These are phyloP conservation scores for Cremastinae sp. DNA, from an alignment of 2,888 invertebrate genomes.

Conservation along the genomic window DNA sequence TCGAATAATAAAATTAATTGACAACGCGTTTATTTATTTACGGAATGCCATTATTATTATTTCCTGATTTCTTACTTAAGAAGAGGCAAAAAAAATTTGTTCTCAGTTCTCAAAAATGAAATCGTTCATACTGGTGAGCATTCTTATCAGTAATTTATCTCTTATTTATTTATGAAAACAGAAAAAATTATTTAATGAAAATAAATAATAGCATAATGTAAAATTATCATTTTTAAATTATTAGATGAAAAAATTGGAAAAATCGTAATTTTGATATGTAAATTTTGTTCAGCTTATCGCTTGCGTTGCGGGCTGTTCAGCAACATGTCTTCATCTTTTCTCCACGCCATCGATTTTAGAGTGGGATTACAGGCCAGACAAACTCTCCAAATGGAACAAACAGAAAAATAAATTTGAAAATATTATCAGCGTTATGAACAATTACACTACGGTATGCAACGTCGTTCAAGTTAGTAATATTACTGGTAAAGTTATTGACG, in stretches of 20 bases:
- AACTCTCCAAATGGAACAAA: conserved; percentile 65
- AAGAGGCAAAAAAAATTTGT: background rate
- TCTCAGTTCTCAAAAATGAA: conserved; percentile 43
- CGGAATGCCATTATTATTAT: background rate
- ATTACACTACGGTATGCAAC: conserved; percentile 65
- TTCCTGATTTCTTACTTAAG: background rate
- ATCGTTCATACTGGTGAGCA: conserved; percentile 41
- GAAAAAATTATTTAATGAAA: background rate
- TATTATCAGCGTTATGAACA: conserved; percentile 64
- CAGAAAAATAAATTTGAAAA: conserved; percentile 60
- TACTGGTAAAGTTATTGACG: conserved; percentile 71
- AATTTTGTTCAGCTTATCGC: conserved; percentile 23
- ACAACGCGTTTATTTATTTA: no score
- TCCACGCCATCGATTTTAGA: conserved; percentile 34
- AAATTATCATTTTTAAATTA: background rate
- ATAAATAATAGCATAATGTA: background rate
- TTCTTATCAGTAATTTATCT: background rate
- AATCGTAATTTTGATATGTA: conserved; percentile 6
- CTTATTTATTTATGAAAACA: background rate
- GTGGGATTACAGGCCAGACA: conserved; percentile 53
- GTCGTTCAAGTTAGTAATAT: conserved; percentile 67
- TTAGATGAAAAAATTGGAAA: conserved; percentile 15
- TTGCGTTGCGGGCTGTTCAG: conserved; percentile 36
- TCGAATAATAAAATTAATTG: no score
- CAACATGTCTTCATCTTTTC: conserved; percentile 60